Percentiles rank a stretch among this genome's conserved stretches.
phyloP scores from a whole-genome alignment of 2,113 vertebrate genomes.

The Panthera tigris region DNA sequence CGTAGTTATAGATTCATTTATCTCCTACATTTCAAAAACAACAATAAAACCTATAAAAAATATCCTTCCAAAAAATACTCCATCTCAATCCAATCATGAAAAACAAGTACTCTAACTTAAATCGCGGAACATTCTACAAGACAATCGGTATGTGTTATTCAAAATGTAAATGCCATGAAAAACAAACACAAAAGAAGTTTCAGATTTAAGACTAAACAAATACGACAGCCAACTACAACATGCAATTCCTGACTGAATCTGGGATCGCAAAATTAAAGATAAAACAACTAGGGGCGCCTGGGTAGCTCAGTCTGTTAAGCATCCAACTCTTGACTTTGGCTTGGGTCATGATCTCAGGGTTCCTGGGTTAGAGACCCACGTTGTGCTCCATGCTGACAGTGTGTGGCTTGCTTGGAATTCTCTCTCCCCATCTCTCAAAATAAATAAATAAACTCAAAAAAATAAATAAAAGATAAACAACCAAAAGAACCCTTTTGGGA shows the following conservation, averaged over 20 bases:
- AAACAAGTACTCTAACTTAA: background rate
- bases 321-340: too few species aligned
- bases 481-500: background rate
- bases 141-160: background rate
- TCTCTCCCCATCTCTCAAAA: too few species aligned
- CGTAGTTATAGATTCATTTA: background rate
- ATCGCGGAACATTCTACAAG: background rate
- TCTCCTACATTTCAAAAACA: background rate
- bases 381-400: too few species aligned
- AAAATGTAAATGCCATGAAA: background rate
- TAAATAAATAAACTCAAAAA: too few species aligned
- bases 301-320: too few species aligned
- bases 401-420: too few species aligned
- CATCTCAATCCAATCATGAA: background rate
- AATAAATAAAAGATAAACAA: background rate
- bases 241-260: background rate
- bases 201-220: background rate
- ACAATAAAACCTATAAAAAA: background rate
- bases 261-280: background rate
- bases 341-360: too few species aligned
- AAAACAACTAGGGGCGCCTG: background rate
- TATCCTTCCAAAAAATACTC: background rate
- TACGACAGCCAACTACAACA: background rate
- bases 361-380: too few species aligned
- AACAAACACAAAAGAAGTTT: background rate